phyloP scores from a whole-genome alignment of 2,888 invertebrate species.

The Eupithecia abbreviata region DNA sequence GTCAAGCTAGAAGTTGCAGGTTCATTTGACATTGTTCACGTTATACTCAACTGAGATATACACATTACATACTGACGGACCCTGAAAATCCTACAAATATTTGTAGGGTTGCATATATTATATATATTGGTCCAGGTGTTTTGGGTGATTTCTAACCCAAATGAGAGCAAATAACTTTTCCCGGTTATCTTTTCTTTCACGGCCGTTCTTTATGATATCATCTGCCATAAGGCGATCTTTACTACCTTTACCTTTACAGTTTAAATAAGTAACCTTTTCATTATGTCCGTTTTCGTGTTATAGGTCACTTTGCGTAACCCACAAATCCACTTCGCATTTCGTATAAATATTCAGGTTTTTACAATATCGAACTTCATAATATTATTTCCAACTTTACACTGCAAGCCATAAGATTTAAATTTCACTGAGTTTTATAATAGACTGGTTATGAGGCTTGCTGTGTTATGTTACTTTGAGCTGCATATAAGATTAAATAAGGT shows the following conservation, averaged over 20 bases:
- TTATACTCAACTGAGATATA: no score
- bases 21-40: no score
- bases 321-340: conserved; percentile 16
- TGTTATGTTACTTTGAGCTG: not conserved
- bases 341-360: conserved; percentile 40
- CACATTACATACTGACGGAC: no score
- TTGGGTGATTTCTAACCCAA: not conserved
- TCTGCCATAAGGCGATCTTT: not conserved
- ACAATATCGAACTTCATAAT: conserved; percentile 16
- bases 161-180: not conserved
- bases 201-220: not conserved
- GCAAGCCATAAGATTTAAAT: not conserved
- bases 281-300: conserved; percentile 1
- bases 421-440: not conserved
- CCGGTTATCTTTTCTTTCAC: not conserved
- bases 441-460: not conserved
- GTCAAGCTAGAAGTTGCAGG: no score
- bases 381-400: not conserved
- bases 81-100: no score
- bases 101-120: no score
- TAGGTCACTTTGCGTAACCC: conserved; percentile 19
- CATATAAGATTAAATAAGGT: conserved; percentile 11
- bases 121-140: no score
- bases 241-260: not conserved
- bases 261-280: not conserved